Base-by-base conservation (phyloP, 2,888 invertebrate species). In the Ophraella communa region DNA sequence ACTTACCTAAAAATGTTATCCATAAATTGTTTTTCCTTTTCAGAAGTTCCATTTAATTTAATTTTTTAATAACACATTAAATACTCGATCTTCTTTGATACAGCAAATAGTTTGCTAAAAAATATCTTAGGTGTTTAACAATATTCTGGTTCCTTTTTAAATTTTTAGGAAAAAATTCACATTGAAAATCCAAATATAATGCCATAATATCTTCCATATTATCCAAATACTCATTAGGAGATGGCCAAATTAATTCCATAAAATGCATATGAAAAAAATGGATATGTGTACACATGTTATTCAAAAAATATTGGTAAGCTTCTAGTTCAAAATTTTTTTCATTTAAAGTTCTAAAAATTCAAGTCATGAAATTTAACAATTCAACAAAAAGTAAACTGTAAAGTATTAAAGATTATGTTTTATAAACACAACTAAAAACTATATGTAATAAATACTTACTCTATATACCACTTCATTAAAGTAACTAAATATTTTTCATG, bases 11-110 rank as follows among this genome's bases (percentile, higher is more conserved):
- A 78, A 3, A 77, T 49, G 18, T 70, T 55, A 58, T 74, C 73
- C 65, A 78, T 66, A 20, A 76, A 67, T 23, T 71, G 72, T 47
- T 70, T 72, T 53, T 72, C 69, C 8, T 71, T 58, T 10, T 70
- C 67, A 5, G 70, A 69, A 55, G 62, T 35, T 7, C 55, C 42
- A 49, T 68, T 64, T 8, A 68, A 52, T 53, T 70, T 72, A 53
- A 74, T 66, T 68, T n/a, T 74, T 76, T 56, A 78, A 73, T 30
- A 79, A 59, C 23, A 77, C 76, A 61, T 79, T 77, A 42, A 72
- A 67, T 21, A 76, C 71, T 51, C 75, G 69, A 64, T 72, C 68
- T 17, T 71, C 66, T 18, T n/a, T 68, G 71, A 30, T 73, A 57
- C 33, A 75, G 61, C 33, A 79, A 66, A 62, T 72, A 75, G 35